Evolutionary conservation across 2,888 invertebrate species (phyloP), one percentile per base, ranked within the genome.

Genomic region (Melinaea menophilus): DNA sequence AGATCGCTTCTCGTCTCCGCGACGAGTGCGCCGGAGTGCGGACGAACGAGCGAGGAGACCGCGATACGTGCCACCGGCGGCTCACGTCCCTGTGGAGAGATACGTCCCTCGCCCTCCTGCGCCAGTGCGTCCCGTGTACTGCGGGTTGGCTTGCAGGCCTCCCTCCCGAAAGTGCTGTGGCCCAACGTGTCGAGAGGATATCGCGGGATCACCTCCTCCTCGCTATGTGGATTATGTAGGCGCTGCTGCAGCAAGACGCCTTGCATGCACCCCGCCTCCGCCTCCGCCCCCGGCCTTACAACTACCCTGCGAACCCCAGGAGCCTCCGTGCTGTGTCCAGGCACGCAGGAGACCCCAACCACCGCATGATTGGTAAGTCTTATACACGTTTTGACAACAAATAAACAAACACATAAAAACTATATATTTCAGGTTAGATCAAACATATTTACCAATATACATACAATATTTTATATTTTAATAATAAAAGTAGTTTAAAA

Each of bases 11-110:
- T 84, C 91, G 69, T 92, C 79, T 79, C 92, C 80, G 86, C 92
- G 82, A 91, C 93, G 84, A 86, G 93, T 81, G 88, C 90, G 94
- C 75, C 93, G 94, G 74, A 91, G 94, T 67, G 93, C 94, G 67
- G 93, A 94, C 69, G 94, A 93, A 69, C 94, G 94, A 78, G 93
- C 93, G 73, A 84, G 89, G 73, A 81, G 89, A 68, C 93, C 82
- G 82, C 90, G 94, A 72, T 94, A 94, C 74, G 92, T 94, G 70
- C 93, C 94, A 31, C 93, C 94, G 5, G 93, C 94, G 67, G 94
- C 94, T 13, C 94, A 94, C 82, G 93, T 94, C 75, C 94, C 94
- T 13, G 93, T 94, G 71, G 94, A 94, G 85, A 92, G 94, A 73
- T 94, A 94, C 80, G 93, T 94, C 71, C 94, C 94, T 62, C 91